Percentiles rank a stretch among this genome's conserved stretches.
phyloP scores from a whole-genome alignment of 2,888 invertebrate genomes.

The Gonocerus acuteangulatus region DNA sequence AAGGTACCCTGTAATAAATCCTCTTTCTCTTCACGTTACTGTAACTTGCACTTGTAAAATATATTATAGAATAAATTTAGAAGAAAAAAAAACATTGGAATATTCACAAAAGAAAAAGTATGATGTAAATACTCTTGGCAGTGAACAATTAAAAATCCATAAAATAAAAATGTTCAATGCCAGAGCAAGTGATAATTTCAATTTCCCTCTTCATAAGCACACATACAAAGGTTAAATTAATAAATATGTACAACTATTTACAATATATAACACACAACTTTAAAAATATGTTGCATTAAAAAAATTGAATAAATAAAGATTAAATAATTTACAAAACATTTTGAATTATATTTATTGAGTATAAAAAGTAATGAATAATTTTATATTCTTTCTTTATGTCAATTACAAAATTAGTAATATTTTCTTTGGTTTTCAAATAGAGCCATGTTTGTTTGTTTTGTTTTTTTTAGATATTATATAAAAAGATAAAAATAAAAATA shows the following conservation, averaged over 20 bases:
- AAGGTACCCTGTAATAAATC: background rate
- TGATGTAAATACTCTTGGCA: constrained; percentile 1
- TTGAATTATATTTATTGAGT: too few relatives aligned
- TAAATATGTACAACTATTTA: constrained; percentile 17
- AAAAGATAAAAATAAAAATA: too few relatives aligned
- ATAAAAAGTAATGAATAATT: too few relatives aligned
- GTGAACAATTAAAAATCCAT: constrained; percentile 10
- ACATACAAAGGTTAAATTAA: constrained; percentile 12
- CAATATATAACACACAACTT: constrained; percentile 1
- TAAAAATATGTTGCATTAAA: background rate
- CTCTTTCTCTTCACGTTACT: background rate
- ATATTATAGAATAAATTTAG: background rate
- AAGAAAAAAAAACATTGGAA: background rate
- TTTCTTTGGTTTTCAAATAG: too few relatives aligned
- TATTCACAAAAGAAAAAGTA: background rate
- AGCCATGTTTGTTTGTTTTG: too few relatives aligned
- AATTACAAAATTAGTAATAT: too few relatives aligned
- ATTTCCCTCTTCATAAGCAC: constrained; percentile 6
- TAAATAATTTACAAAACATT: too few relatives aligned
- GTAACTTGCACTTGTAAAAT: background rate
- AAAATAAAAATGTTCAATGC: background rate
- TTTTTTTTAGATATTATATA: too few relatives aligned
- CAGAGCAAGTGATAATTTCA: background rate
- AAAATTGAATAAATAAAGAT: background rate
- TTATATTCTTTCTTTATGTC: too few relatives aligned